phyloP scores from a whole-genome alignment of 2,113 vertebrate genomes.

The Actinemys pallida region DNA sequence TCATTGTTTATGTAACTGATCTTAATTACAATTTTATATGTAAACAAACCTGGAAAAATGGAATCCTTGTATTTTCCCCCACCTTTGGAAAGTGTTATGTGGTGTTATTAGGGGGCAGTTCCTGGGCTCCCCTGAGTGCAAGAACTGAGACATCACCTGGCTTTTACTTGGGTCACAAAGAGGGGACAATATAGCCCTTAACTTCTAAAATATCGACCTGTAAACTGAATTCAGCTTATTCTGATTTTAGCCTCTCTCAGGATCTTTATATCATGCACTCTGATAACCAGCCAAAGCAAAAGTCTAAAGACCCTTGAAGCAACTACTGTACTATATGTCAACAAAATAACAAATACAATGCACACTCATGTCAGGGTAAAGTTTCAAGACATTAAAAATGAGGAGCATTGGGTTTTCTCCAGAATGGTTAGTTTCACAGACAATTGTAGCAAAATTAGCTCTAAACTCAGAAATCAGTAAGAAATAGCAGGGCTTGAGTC shows the following conservation, averaged over 20 bases:
- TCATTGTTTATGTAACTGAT: background rate
- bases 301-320: slow-evolving; percentile 6
- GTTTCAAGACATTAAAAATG: slow-evolving; percentile 28
- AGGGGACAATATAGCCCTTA: background rate
- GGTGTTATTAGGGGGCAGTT: slow-evolving; percentile 1
- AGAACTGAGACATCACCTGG: background rate
- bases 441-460: background rate
- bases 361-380: slow-evolving; percentile 26
- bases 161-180: background rate
- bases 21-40: slow-evolving; percentile 14
- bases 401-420: background rate
- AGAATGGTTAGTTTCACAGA: slow-evolving; percentile 6
- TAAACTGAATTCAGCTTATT: background rate
- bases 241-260: background rate
- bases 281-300: background rate
- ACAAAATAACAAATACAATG: slow-evolving; percentile 18
- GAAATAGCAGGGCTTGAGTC: slow-evolving; percentile 2
- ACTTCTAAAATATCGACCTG: background rate
- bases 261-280: background rate
- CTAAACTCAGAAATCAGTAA: slow-evolving; percentile 17
- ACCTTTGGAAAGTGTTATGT: background rate
- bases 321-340: slow-evolving; percentile 1
- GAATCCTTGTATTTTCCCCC: slow-evolving; percentile 2
- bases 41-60: slow-evolving; percentile 24
- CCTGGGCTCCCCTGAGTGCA: background rate